Conservation (phyloP, 1,140 invertebrate species). For the Sitobion miscanthi region DNA sequence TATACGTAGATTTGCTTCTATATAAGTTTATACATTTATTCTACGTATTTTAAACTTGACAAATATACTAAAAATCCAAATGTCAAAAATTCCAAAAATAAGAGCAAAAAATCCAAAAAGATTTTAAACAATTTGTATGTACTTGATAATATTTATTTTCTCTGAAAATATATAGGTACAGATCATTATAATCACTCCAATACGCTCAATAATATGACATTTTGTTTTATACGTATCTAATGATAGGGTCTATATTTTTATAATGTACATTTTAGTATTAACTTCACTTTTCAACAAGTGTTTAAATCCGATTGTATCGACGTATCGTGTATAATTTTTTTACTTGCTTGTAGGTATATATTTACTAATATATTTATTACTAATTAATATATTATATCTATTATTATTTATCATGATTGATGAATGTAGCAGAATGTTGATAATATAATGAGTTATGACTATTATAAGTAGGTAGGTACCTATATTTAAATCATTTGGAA, state of each 20-base stretch:
- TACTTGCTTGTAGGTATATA: neutral
- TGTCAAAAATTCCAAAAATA: neutral
- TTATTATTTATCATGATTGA: neutral
- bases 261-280: too few species aligned
- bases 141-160: neutral
- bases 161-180: neutral
- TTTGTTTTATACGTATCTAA: neutral
- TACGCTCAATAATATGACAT: neutral
- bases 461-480: neutral
- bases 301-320: too few species aligned
- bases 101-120: too few species aligned
- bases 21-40: neutral
- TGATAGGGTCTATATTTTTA: too few species aligned
- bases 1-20: neutral
- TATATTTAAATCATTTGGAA: neutral
- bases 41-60: neutral
- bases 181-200: neutral
- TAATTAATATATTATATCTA: neutral
- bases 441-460: neutral
- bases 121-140: neutral
- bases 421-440: too few species aligned
- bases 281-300: too few species aligned
- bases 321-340: neutral
- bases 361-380: neutral
- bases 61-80: neutral